Evolutionary conservation across 2,113 vertebrate genomes (phyloP).

Genomic region (Mormoops blainvillei): DNA sequence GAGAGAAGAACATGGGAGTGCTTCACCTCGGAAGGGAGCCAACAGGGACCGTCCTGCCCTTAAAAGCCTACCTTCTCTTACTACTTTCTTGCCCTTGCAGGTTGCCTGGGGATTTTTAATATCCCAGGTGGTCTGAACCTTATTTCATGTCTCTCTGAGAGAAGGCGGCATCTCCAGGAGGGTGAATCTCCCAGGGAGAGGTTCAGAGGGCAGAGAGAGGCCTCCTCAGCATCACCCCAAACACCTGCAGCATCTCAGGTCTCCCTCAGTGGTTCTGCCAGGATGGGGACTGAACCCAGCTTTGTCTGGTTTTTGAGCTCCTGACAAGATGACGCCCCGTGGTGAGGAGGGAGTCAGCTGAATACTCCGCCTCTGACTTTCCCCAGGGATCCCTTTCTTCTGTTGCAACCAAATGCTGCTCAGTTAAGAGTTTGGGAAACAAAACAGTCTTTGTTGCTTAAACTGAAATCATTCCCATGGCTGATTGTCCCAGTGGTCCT

Average conservation of each 20-base stretch:
- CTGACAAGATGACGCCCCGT: constrained; percentile 28
- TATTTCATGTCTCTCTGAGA: neutral
- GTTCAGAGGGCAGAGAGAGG: neutral
- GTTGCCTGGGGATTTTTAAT: neutral
- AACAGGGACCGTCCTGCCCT: neutral
- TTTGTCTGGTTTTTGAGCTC: neutral
- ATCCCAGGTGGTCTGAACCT: neutral
- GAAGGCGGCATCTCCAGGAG: neutral
- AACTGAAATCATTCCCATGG: constrained; percentile 54
- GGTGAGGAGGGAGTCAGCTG: constrained; percentile 10
- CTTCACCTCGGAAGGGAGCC: neutral
- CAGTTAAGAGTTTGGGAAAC: constrained; percentile 48
- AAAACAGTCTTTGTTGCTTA: constrained; percentile 61
- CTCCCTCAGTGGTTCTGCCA: neutral
- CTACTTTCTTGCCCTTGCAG: neutral
- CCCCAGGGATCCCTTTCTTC: constrained; percentile 43
- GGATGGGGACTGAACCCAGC: neutral
- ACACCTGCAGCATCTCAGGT: neutral
- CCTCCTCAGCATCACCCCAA: neutral
- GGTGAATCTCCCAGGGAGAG: neutral
- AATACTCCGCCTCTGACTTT: neutral
- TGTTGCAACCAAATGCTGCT: constrained; percentile 40
- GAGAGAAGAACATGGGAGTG: neutral
- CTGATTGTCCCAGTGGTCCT: constrained; percentile 52
- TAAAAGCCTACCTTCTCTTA: neutral